A percentile compares a stretch with the other conserved stretches of the same genome.
phyloP scores from a whole-genome alignment of 2,888 invertebrate species.

The Seladonia tumulorum region DNA sequence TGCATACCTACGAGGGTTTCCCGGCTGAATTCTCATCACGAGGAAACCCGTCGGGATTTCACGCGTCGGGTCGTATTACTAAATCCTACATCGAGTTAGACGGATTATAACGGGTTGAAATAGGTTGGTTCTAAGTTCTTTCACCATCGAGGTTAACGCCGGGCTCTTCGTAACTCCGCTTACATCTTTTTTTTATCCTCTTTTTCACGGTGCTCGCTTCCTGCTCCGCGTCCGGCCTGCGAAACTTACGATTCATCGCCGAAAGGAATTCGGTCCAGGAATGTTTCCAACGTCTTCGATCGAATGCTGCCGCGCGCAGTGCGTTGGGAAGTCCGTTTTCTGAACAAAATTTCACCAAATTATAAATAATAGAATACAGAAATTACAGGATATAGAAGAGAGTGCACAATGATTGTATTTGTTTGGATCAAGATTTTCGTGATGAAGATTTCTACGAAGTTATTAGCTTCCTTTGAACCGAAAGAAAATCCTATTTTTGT shows the following conservation, averaged over 20 bases:
- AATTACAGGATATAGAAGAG: too few species aligned
- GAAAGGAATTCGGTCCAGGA: not conserved
- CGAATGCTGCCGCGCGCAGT: not conserved
- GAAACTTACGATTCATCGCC: not conserved
- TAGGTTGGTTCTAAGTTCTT: constrained; percentile 66
- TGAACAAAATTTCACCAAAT: too few species aligned
- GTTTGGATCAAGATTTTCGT: too few species aligned
- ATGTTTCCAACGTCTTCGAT: not conserved
- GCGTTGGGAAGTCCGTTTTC: not conserved
- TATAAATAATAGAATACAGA: too few species aligned
- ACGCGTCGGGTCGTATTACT: constrained; percentile 80
- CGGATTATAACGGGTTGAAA: constrained; percentile 76
- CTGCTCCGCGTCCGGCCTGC: not conserved
- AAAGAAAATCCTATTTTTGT: too few species aligned
- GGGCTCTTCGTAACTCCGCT: constrained; percentile 25
- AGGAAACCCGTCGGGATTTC: constrained; percentile 75
- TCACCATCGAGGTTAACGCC: constrained; percentile 21
- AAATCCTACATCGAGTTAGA: constrained; percentile 76
- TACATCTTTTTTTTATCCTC: constrained; percentile 25
- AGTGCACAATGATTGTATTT: too few species aligned
- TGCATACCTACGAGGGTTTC: constrained; percentile 45
- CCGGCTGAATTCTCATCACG: constrained; percentile 61
- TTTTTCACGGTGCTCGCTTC: not conserved
- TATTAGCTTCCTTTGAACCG: too few species aligned
- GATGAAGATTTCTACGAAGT: too few species aligned